Evolutionary conservation across 2,888 invertebrate genomes (phyloP).

Genomic region (Caenorhabditis imperialis): DNA sequence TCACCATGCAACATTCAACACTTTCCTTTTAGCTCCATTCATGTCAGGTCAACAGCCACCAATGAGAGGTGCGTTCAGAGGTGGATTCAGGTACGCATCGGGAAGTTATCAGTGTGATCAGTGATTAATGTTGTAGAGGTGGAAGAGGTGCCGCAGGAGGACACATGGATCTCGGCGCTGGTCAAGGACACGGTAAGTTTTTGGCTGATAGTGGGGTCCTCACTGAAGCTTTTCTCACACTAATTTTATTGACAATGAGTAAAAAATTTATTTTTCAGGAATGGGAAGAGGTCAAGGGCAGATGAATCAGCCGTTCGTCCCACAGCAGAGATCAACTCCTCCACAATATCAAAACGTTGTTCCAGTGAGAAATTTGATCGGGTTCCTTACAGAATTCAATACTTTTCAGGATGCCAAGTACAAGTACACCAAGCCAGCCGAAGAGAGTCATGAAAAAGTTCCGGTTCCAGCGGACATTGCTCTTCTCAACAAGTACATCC

Average conservation of each 20-base stretch:
- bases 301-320: slow-evolving; percentile 9
- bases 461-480: slow-evolving; percentile 64
- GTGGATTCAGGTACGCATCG: slow-evolving; percentile 20
- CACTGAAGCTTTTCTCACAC: too few relatives aligned
- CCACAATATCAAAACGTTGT: slow-evolving; percentile 19
- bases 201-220: not conserved
- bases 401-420: slow-evolving; percentile 29
- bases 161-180: slow-evolving; percentile 31
- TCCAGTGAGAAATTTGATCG: slow-evolving; percentile 7
- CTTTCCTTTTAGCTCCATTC: slow-evolving; percentile 25
- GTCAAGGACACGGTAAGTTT: slow-evolving; percentile 34
- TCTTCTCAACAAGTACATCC: slow-evolving; percentile 73
- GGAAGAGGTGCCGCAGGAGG: slow-evolving; percentile 34
- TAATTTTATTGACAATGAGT: slow-evolving; percentile 9
- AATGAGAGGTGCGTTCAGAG: slow-evolving; percentile 30
- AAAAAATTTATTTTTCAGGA: slow-evolving; percentile 16
- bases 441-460: slow-evolving; percentile 34
- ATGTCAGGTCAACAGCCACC: slow-evolving; percentile 22
- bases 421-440: slow-evolving; percentile 35
- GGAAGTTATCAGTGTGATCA: slow-evolving; percentile 1
- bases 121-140: slow-evolving; percentile 27
- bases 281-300: slow-evolving; percentile 46
- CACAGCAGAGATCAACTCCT: slow-evolving; percentile 10
- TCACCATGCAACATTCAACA: not conserved
- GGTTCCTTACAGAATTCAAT: not conserved